Evolutionary conservation across 2,888 invertebrate species (phyloP).

Genomic region (Allolobophora icterica): DNA sequence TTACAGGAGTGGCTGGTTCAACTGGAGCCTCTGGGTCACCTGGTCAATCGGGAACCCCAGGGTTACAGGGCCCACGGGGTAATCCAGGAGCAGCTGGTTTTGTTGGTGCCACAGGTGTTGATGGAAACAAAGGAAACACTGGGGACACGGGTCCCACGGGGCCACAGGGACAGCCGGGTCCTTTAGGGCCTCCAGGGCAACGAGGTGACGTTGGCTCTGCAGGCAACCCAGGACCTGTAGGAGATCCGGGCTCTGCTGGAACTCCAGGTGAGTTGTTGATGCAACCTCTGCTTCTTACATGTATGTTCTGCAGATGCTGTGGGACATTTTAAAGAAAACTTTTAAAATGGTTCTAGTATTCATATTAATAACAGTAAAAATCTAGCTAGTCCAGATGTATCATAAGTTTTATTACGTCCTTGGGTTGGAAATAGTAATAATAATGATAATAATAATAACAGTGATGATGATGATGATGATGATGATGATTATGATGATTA

Average conservation of each 20-base stretch:
- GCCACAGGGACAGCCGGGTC: constrained; percentile 41
- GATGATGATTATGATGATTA: too few species aligned
- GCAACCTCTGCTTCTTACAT: neutral
- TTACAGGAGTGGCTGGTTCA: constrained; percentile 36
- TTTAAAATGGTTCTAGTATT: neutral
- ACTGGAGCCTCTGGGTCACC: constrained; percentile 42
- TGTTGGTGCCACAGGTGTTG: constrained; percentile 31
- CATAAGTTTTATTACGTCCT: neutral
- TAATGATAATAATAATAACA: too few species aligned
- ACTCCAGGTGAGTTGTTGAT: constrained; percentile 25
- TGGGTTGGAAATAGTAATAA: too few species aligned
- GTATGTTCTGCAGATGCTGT: too few species aligned
- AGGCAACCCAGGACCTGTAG: constrained; percentile 69
- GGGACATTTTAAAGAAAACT: neutral
- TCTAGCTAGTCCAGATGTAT: neutral
- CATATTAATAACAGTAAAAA: neutral
- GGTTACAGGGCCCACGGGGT: constrained; percentile 72
- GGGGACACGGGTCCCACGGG: constrained; percentile 43
- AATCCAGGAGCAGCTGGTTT: constrained; percentile 27
- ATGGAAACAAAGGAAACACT: constrained; percentile 27
- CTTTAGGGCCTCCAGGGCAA: constrained; percentile 66
- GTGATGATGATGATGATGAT: too few species aligned
- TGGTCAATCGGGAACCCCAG: constrained; percentile 81
- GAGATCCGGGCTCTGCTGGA: constrained; percentile 67
- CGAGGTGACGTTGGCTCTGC: constrained; percentile 71